A percentile compares a stretch with the other conserved stretches of the same genome.
phyloP scores from a whole-genome alignment of 2,113 vertebrate species.

The Melanerpes aurifrons region DNA sequence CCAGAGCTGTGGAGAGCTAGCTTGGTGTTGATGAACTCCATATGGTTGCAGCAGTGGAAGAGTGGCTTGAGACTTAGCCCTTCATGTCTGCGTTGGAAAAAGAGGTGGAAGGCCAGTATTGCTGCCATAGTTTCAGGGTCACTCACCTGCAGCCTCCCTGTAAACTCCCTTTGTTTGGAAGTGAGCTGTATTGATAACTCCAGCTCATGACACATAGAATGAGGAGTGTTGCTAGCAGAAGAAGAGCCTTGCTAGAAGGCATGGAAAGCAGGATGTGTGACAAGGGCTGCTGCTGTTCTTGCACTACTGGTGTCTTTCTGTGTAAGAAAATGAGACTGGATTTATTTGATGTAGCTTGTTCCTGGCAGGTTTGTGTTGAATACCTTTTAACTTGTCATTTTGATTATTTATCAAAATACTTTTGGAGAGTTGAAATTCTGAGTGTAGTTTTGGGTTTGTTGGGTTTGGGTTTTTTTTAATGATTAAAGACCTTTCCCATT shows the following conservation, averaged over 20 bases:
- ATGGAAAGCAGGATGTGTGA: accelerated
- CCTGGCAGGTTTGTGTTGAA: not conserved
- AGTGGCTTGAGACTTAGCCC: not conserved
- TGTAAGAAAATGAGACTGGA: not conserved
- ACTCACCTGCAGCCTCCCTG: accelerated
- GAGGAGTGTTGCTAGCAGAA: not conserved
- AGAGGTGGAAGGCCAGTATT: not conserved
- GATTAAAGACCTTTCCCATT: not conserved
- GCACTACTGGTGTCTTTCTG: accelerated
- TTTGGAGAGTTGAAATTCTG: not conserved
- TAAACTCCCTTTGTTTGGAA: not conserved
- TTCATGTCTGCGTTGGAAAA: not conserved
- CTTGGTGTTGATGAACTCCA: not conserved
- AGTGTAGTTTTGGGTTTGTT: not conserved
- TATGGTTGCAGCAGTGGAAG: too few relatives aligned
- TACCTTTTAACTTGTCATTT: not conserved
- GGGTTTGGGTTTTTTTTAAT: not conserved
- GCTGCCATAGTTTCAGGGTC: not conserved
- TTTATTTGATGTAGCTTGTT: not conserved
- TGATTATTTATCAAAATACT: not conserved
- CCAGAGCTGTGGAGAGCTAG: not conserved
- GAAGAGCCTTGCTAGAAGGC: not conserved
- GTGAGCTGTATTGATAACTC: accelerated
- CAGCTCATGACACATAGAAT: accelerated
- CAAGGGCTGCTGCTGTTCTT: not conserved